phyloP scores from a whole-genome alignment of 2,797 vertebrate genomes.

The Salarias fasciatus region DNA sequence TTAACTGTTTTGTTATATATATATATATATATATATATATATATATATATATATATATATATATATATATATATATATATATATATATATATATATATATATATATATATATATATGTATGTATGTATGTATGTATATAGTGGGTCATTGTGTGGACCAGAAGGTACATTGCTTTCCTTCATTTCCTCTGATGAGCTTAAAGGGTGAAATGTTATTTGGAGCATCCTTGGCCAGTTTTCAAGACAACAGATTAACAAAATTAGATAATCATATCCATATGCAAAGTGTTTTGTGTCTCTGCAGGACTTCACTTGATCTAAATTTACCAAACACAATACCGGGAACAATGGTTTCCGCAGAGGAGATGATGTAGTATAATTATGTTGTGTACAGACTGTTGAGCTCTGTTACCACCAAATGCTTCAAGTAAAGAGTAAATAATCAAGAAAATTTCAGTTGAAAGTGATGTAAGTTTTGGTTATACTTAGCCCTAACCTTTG shows the following conservation, averaged over 20 bases:
- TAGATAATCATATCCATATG: slow-evolving; percentile 60
- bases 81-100: too few relatives aligned
- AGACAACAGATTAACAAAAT: slow-evolving; percentile 39
- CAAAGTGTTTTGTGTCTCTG: slow-evolving; percentile 26
- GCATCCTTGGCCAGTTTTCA: slow-evolving; percentile 35
- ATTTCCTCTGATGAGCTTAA: slow-evolving; percentile 11
- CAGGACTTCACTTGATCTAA: slow-evolving; percentile 44
- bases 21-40: too few relatives aligned
- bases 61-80: too few relatives aligned
- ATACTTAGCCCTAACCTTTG: neutral
- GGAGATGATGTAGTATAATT: slow-evolving; percentile 37
- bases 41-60: too few relatives aligned
- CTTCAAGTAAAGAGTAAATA: slow-evolving; percentile 21
- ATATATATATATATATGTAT: too few relatives aligned
- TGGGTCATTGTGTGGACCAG: slow-evolving; percentile 19
- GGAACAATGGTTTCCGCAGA: slow-evolving; percentile 15
- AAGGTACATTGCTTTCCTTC: slow-evolving; percentile 15
- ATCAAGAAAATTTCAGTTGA: slow-evolving; percentile 29
- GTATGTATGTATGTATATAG: too few relatives aligned
- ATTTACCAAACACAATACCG: slow-evolving; percentile 25
- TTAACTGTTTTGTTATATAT: slow-evolving; percentile 54
- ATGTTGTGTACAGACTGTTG: slow-evolving; percentile 20
- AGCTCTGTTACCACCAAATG: slow-evolving; percentile 6
- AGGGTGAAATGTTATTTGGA: slow-evolving; percentile 17
- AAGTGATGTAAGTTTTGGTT: slow-evolving; percentile 11